Base-by-base conservation (phyloP, 2,888 invertebrate genomes). In the Cerceris ruficornis region DNA sequence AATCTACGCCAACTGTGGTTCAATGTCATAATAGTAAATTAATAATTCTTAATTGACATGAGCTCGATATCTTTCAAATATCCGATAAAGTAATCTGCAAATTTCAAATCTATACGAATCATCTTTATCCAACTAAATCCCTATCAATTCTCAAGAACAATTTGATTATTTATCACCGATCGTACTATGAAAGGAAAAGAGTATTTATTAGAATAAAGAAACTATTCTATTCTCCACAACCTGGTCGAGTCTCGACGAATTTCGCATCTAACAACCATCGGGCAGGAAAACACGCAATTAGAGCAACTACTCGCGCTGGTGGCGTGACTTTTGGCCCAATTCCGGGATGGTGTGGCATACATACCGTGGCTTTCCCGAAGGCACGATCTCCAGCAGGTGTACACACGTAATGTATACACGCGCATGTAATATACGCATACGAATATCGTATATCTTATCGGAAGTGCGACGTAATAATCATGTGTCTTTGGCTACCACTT, bases 281-380 rank as follows among this genome's bases (percentile, higher is more conserved):
- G 50, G 50, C 50, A 50, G n/a, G 50, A 55, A 55, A 55, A 7
- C 55, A 55, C 50, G 55, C 15, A 55, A 28, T 17, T 28, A 15
- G 7, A 7, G 17, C 17, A 17, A 55, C 28, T 17, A 28, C 13
- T n/a, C 15, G 39, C 15, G 49, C 43, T 54, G 43, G 46, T 59
- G 17, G 71, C 82, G 79, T 75, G 79, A 81, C 79, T 75, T 85
- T 78, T 70, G 79, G 77, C 77, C 77, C 78, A 75, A 65, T 49
- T 72, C 73, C 81, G 78, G 71, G 67, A 80, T 69, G 57, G 69
- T 67, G 68, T 75, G 67, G 75, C 72, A 86, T 82, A 81, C 84
- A 82, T 86, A 85, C 86, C 77, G 67, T 84, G 42, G 68, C 61
- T 69, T 64, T 84, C 62, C 67, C 73, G 72, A 75, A 75, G 75